Evolutionary conservation across 2,113 vertebrate genomes (phyloP), one percentile per base, ranked within the genome.

Genomic region (Cephalopterus ornatus): DNA sequence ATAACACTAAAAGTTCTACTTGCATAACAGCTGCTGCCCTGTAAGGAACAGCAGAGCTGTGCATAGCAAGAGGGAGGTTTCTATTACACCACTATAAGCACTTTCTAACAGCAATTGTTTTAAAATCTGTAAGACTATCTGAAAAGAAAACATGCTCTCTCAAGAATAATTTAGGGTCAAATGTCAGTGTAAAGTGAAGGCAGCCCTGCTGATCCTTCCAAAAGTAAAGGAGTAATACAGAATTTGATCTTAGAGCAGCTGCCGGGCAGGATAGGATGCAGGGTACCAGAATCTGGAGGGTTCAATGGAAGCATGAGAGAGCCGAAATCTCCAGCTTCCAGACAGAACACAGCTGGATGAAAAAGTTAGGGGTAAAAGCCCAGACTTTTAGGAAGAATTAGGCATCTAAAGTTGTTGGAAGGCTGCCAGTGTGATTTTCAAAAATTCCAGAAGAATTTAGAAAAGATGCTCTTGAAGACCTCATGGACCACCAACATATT

Each of bases 1-100:
- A 55, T 56, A 16, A 93, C 44, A 73, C 94, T 86, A 95, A 97
- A 53, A 98, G 92, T 75, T 98, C 96, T 39, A 97, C 95, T 82
- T 97, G 96, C 30, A 95, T 70, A 88, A 97, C 92, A 50, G 97
- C 97, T 76, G 76, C 41, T 91, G 79, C 21, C 67, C 95, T 97
- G 65, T 24, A 93, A 94, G 10, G 24, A 68, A n/a, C 16, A 53
- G 30, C 88, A 86, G 58, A 87, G 30, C 41, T 72, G 21, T 24
- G 74, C n/a, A 11, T 4, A 71, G 66, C 35, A 41, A 53, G 44
- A 81, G 26, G n/a, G 28, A 73, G 20, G 16, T 49, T 74, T 67
- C 41, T 84, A 33, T 33, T 27, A 62, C 14, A 39, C 27, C 23
- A 30, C 32, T 62, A 37, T 16, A 50, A 41, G 26, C 63, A 46